Base-by-base conservation (phyloP, 2,113 vertebrate species). In the Lagopus leucura region DNA sequence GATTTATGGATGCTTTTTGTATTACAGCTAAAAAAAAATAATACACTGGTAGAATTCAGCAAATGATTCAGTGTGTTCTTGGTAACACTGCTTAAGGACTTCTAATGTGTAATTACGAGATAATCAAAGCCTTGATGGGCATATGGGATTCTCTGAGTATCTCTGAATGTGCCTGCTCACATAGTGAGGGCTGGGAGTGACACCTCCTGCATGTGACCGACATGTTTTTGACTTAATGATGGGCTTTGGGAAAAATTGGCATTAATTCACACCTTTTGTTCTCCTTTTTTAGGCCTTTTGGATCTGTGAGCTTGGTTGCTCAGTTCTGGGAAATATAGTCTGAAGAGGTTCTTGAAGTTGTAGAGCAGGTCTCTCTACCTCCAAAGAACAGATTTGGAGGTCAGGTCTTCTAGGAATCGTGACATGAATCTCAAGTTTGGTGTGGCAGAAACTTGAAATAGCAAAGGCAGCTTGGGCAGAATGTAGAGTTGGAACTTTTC, bases 401-500 rank as follows among this genome's bases (percentile, higher is more conserved):
- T 84, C 42, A 63, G 42, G 71, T 85, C 52, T 60, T 11, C 43
- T 71, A 22, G 20, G 75, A 45, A 55, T 61, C 22, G 4, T 80
- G 20, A 13, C 38, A 52, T 0, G 0, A 65, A 16, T 22, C 1
- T 2, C 30, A 11, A 74, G 28, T 57, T 76, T 32, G 8, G 11
- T 32, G 34, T 61, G 36, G 15, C 27, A 66, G 69, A 54, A 81
- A 40, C 32, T n/a, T 36, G 34, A 73, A n/a, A 52, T 13, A 74
- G 38, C n/a, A 21, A 47, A 89, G 65, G 19, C 21, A 58, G 6
- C 55, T 47, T 60, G 19, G 48, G 67, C 38, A n/a, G 8, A 6
- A 1, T 13, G 38, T 48, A 55, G 77, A n/a, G 27, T 19, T 38
- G 55, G 30, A 89, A 73, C 2, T 70, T 70, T 57, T 76, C 38